Evolutionary conservation across 2,797 vertebrate genomes (phyloP).

Genomic region (Esox masquinongy): DNA sequence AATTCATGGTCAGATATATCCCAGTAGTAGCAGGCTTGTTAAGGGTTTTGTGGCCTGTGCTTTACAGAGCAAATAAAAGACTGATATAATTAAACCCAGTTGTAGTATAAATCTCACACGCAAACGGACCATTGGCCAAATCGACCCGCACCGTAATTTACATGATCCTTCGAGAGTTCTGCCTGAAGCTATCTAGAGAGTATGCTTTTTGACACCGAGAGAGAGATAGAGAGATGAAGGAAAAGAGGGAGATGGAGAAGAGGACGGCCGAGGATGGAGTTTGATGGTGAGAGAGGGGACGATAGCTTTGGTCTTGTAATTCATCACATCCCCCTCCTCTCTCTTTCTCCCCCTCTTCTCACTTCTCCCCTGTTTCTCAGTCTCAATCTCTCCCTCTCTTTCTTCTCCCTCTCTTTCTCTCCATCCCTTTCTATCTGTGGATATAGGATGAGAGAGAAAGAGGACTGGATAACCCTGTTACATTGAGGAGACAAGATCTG

Average conservation of each 20-base stretch:
- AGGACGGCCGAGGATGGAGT: not conserved
- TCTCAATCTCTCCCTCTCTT: too few relatives aligned
- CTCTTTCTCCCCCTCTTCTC: too few relatives aligned
- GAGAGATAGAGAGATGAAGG: not conserved
- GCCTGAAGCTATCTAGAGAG: not conserved
- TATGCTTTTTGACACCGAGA: not conserved
- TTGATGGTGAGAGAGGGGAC: not conserved
- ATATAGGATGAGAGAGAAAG: too few relatives aligned
- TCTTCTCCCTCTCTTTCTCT: too few relatives aligned
- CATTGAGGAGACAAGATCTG: too few relatives aligned
- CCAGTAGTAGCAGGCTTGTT: conserved; percentile 57
- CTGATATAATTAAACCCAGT: conserved; percentile 74
- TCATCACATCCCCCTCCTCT: too few relatives aligned
- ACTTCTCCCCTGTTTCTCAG: too few relatives aligned
- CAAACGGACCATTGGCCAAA: conserved; percentile 73
- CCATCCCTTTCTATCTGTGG: too few relatives aligned
- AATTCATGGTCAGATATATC: conserved; percentile 61
- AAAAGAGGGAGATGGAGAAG: not conserved
- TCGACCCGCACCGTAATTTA: conserved; percentile 68
- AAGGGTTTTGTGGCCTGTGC: conserved; percentile 66
- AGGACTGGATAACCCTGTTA: too few relatives aligned
- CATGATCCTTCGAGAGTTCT: conserved; percentile 68
- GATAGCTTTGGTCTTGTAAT: too few relatives aligned
- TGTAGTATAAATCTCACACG: conserved; percentile 72
- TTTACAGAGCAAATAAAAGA: conserved; percentile 76